Evolutionary conservation across 1,140 invertebrate genomes (phyloP).

Genomic region (Drosophila sturtevanti): DNA sequence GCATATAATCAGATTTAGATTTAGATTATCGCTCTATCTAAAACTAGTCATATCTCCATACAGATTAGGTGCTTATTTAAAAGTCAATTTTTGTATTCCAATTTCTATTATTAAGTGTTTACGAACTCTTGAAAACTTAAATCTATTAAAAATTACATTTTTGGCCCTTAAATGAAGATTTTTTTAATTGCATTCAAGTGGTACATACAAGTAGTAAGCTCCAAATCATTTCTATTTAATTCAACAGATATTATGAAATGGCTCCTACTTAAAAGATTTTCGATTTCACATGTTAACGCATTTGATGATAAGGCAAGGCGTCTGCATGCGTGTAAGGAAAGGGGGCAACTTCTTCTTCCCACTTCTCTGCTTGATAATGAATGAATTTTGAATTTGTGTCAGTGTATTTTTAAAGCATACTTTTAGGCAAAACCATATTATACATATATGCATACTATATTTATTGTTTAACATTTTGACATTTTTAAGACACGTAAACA

Average conservation of each 20-base stretch:
- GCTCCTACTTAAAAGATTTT: neutral
- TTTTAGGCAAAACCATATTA: conserved; percentile 7
- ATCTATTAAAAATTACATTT: neutral
- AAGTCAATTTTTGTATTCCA: no score
- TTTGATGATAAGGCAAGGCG: neutral
- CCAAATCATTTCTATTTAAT: no score
- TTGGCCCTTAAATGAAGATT: neutral
- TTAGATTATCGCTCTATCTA: no score
- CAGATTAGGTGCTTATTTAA: no score
- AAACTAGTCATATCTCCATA: no score
- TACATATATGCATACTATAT: no score
- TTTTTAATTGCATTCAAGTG: conserved; percentile 13
- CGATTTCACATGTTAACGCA: neutral
- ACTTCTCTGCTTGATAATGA: neutral
- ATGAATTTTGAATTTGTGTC: neutral
- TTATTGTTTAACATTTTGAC: no score
- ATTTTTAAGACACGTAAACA: neutral
- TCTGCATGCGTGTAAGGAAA: no score
- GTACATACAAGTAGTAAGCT: neutral
- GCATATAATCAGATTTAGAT: neutral
- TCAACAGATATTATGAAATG: neutral
- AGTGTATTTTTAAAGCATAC: neutral
- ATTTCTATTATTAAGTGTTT: neutral
- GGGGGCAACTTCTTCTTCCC: no score
- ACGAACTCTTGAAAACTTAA: conserved; percentile 6